Evolutionary conservation across 2,113 vertebrate genomes (phyloP), one percentile per base, ranked within the genome.

Genomic region (Gadus macrocephalus): DNA sequence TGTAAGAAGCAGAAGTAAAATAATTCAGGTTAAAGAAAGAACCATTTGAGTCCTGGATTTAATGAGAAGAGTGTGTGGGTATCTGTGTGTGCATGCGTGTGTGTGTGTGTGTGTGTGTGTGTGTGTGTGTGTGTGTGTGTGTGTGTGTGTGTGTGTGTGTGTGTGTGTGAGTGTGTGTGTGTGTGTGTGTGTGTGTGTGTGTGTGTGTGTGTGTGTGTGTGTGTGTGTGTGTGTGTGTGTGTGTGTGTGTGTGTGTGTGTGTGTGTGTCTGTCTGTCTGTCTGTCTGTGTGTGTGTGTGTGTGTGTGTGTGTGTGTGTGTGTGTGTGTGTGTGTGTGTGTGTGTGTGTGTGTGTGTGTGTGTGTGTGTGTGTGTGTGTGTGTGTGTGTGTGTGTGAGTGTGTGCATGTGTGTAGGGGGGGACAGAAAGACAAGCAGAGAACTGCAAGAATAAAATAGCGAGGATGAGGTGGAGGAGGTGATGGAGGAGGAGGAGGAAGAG

Each of bases 381-480:
- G n/a, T n/a, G n/a, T n/a, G n/a, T n/a, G n/a, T n/a, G n/a, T n/a
- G n/a, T n/a, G n/a, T n/a, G n/a, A n/a, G n/a, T n/a, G n/a, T n/a
- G 58, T n/a, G 58, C n/a, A 17, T 59, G 58, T 35, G 60, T 62
- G 60, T 62, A 25, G 72, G 42, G 42, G 5, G 8, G 73, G 65
- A 62, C 61, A 28, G 22, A 53, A 53, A 75, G 59, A 66, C 16
- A 65, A 74, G 64, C 25, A 70, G 68, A 7, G 60, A 31, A 53
- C 65, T 67, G 65, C 61, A 31, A 73, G 75, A 78, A 76, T 70
- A 68, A 74, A 71, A 62, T 22, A 69, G 68, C 56, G 25, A 14
- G 15, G 49, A 22, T 67, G 4, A 35, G 31, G 31, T 35, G 31
- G 31, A 35, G 31, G 28, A 31, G 28, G 28, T 4, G 28, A 5